A percentile compares a stretch with the other conserved stretches of the same genome.
phyloP scores from a whole-genome alignment of 2,888 invertebrate species.

The Schizotus pectinicornis region DNA sequence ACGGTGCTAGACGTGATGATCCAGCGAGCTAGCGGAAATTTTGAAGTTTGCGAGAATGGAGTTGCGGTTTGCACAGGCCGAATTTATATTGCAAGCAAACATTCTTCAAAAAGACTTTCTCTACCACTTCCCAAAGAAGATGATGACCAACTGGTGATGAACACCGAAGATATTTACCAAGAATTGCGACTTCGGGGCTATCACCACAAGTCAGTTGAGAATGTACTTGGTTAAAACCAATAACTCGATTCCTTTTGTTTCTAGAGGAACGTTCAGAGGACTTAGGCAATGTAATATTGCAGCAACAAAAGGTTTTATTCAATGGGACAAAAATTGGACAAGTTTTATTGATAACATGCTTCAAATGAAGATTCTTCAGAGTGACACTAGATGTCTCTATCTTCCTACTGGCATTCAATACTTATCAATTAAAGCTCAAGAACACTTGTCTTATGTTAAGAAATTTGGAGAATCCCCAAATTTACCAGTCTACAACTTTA shows the following conservation, averaged over 20 bases:
- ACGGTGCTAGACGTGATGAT: slow-evolving; percentile 39
- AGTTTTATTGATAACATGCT: slow-evolving; percentile 88
- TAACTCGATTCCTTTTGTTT: slow-evolving; percentile 3
- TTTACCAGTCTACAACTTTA: slow-evolving; percentile 49
- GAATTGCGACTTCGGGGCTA: slow-evolving; percentile 74
- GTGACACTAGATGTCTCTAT: slow-evolving; percentile 71
- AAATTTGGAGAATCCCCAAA: slow-evolving; percentile 41
- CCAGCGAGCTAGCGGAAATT: slow-evolving; percentile 41
- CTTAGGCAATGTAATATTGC: slow-evolving; percentile 33
- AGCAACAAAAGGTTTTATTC: slow-evolving; percentile 60
- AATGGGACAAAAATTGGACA: slow-evolving; percentile 86
- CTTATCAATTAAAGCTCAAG: slow-evolving; percentile 70
- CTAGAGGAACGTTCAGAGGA: slow-evolving; percentile 42
- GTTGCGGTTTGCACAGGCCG: slow-evolving; percentile 6
- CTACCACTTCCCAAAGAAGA: background rate
- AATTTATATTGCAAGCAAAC: slow-evolving; percentile 34
- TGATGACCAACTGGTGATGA: slow-evolving; percentile 53
- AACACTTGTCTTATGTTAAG: slow-evolving; percentile 62
- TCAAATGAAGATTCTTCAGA: slow-evolving; percentile 77
- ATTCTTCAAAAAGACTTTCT: slow-evolving; percentile 26
- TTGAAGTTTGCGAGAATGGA: slow-evolving; percentile 40
- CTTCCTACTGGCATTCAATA: slow-evolving; percentile 79
- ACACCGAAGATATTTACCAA: slow-evolving; percentile 70
- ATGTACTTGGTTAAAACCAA: background rate
- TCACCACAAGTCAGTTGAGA: slow-evolving; percentile 46